Base-by-base conservation (phyloP, 2,797 vertebrate genomes). In the Bryconaethiops microstoma region DNA sequence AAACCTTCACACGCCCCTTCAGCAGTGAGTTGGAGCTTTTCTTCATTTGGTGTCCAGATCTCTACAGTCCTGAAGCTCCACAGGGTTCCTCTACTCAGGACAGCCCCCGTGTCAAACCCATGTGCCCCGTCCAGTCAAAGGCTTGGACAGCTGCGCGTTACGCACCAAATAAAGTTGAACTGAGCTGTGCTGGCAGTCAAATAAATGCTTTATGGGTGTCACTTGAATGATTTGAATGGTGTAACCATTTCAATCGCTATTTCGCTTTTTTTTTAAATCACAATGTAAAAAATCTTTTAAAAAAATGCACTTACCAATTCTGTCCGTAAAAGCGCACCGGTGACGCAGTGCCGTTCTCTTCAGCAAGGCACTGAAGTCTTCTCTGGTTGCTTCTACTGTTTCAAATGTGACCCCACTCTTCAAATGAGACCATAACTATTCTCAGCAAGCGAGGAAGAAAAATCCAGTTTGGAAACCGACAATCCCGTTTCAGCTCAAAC, bases 251-350 rank as follows among this genome's bases (percentile, higher is more conserved):
- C 29, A 29, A 29, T 29, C 1, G 29, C 29, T 29, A 29, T 29
- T 3, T 29, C 29, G 29, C 29, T 29, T 3, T 3, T 29, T 29
- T 29, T 29, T 29, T 3, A 29, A 29, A 3, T 1, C 29, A 29
- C 29, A 29, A 29, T 29, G 29, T 29, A 29, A 29, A 29, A 29
- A 29, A 29, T 29, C 1, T 29, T 29, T 29, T 4, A 68, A 42
- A 68, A 8, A 25, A 8, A 8, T 21, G 17, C 52, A 75, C 73
- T 80, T 25, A 80, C 79, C 64, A 21, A 57, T 4, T 40, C 16
- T 29, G 23, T 74, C 35, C 7, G 48, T 1, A 16, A 16, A 29
- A 52, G 39, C 12, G 65, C 65, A 13, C 14, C 29, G 23, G 13
- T 29, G 70, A 73, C 52, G 0, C 5, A 64, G 25, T 7, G 5